Percentiles rank a stretch among this genome's conserved stretches.
Conservation (phyloP, 2,113 vertebrate species). For the Lucifuga dentata region DNA sequence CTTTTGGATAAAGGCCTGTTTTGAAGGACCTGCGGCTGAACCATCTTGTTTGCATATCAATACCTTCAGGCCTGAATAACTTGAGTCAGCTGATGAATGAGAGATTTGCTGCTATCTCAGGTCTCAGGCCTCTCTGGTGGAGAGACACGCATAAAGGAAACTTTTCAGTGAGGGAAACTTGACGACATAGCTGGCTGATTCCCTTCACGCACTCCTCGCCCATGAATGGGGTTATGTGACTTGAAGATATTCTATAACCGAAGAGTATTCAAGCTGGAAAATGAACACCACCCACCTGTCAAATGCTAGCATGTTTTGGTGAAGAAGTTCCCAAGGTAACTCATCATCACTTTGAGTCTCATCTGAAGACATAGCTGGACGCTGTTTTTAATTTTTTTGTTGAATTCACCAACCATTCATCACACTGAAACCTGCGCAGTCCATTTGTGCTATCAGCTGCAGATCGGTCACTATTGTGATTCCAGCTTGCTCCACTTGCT, state of each 20-base stretch:
- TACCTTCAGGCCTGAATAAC: constrained; percentile 84
- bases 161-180: constrained; percentile 80
- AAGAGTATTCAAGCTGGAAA: constrained; percentile 38
- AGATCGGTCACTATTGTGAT: background rate
- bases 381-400: too few species aligned
- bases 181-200: constrained; percentile 74
- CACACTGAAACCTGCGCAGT: background rate
- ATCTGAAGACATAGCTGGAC: background rate
- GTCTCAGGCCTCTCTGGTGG: constrained; percentile 81
- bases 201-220: constrained; percentile 56
- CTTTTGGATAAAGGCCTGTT: constrained; percentile 79
- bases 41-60: constrained; percentile 88
- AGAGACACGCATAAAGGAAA: constrained; percentile 70
- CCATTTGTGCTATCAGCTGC: background rate
- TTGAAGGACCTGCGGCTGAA: constrained; percentile 77
- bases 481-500: background rate
- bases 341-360: background rate
- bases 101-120: constrained; percentile 84
- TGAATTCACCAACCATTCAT: too few species aligned
- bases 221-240: constrained; percentile 60
- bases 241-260: constrained; percentile 54
- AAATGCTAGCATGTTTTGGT: constrained; percentile 4
- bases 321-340: background rate
- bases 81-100: constrained; percentile 89
- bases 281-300: constrained; percentile 47